Conservation (phyloP, 2,797 vertebrate species). For the Decapterus maruadsi region DNA sequence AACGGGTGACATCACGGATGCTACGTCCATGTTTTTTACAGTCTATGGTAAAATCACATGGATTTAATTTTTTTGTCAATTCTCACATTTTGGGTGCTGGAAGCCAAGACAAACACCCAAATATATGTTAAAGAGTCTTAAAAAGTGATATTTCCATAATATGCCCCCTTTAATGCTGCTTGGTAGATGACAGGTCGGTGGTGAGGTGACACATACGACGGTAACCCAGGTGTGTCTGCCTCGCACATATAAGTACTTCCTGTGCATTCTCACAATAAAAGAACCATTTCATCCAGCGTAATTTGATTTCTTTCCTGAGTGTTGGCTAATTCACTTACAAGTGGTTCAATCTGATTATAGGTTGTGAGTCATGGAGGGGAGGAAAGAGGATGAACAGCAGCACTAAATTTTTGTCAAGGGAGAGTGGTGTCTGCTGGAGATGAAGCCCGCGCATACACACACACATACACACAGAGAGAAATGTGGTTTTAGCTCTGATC, state of each 20-base stretch:
- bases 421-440: conserved; percentile 49
- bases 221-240: conserved; percentile 52
- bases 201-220: conserved; percentile 7
- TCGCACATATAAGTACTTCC: conserved; percentile 41
- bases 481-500: conserved; percentile 2
- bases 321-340: conserved; percentile 72
- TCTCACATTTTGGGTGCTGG: no score
- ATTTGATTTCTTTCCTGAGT: conserved; percentile 61
- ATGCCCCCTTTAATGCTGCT: neutral
- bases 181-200: neutral
- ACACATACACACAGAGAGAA: neutral
- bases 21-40: no score
- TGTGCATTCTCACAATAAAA: conserved; percentile 62
- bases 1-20: no score
- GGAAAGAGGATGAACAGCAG: conserved; percentile 45
- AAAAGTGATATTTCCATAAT: no score
- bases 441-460: neutral
- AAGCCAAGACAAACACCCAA: no score
- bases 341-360: conserved; percentile 62
- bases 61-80: no score
- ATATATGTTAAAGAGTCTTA: no score
- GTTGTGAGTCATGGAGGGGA: conserved; percentile 57
- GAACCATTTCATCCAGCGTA: conserved; percentile 47
- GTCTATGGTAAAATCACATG: no score
- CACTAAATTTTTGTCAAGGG: conserved; percentile 44